phyloP scores from a whole-genome alignment of 2,888 invertebrate genomes.

The Cataglyphis albicans region DNA sequence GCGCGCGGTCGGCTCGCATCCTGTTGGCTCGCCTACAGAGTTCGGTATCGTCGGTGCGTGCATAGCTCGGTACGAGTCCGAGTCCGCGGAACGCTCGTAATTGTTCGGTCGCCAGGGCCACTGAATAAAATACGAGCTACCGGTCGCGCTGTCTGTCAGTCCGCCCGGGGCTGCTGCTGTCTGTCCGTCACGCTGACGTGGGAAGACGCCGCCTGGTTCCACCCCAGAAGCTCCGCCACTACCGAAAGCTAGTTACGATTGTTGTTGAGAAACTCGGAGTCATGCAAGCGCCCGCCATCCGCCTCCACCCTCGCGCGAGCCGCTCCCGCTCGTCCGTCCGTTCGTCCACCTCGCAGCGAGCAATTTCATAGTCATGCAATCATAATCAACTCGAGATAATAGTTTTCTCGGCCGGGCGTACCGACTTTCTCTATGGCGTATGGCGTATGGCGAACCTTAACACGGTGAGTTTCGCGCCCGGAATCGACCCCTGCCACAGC shows the following conservation, averaged over 20 bases:
- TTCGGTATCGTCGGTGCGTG: constrained; percentile 57
- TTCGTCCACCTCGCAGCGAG: constrained; percentile 65
- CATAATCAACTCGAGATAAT: constrained; percentile 82
- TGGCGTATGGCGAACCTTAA: background rate
- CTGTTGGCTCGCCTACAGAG: constrained; percentile 72
- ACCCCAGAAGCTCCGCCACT: constrained; percentile 78
- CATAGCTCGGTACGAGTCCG: constrained; percentile 68
- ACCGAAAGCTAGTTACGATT: constrained; percentile 85
- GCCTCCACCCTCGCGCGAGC: constrained; percentile 52
- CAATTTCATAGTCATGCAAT: constrained; percentile 84
- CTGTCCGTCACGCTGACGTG: constrained; percentile 86
- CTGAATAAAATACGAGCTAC: constrained; percentile 86
- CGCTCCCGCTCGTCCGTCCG: constrained; percentile 22
- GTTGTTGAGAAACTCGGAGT: constrained; percentile 84
- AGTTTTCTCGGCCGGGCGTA: constrained; percentile 73
- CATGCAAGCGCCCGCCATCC: constrained; percentile 81
- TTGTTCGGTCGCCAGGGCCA: constrained; percentile 85
- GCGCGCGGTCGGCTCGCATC: constrained; percentile 76
- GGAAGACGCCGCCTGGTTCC: constrained; percentile 84
- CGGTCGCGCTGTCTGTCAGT: constrained; percentile 82
- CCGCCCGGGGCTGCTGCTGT: constrained; percentile 82
- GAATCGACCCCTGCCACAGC: background rate
- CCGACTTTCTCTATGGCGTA: constrained; percentile 17
- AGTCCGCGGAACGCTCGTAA: constrained; percentile 80
- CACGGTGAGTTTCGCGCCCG: background rate